A percentile compares a stretch with the other conserved stretches of the same genome.
These are phyloP conservation scores for Anagyrus pseudococci DNA, from an alignment of 2,888 invertebrate species.

Conservation along the genomic window DNA sequence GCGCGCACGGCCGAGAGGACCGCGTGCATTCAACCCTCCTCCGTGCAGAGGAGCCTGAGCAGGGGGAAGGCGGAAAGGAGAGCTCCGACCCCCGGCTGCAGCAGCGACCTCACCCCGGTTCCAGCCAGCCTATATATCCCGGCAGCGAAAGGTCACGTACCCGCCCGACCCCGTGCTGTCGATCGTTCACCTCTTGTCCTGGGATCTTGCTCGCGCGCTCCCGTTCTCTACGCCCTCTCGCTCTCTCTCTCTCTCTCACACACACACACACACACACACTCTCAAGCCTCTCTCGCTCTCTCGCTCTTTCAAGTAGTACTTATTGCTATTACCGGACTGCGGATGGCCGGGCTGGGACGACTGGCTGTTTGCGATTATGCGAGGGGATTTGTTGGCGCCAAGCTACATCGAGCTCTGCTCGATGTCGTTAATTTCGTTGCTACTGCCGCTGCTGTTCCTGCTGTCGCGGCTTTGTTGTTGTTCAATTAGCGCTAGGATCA, in stretches of 20 bases:
- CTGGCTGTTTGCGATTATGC: too few species aligned
- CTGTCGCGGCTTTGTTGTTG: too few species aligned
- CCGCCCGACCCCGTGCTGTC: slow-evolving; percentile 10
- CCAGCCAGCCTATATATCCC: slow-evolving; percentile 25
- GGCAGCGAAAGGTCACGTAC: slow-evolving; percentile 60
- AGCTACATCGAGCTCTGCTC: too few species aligned
- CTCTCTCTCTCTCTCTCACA: slow-evolving; percentile 4
- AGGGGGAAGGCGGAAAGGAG: slow-evolving; percentile 8
- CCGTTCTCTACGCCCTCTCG: not conserved
- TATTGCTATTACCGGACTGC: too few species aligned
- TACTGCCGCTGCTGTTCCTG: too few species aligned
- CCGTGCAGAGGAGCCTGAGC: not conserved
- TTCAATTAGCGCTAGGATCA: too few species aligned
- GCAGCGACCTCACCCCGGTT: slow-evolving; percentile 5
- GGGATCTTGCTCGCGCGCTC: slow-evolving; percentile 36
- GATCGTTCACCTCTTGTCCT: slow-evolving; percentile 47
- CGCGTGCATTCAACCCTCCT: slow-evolving; percentile 34
- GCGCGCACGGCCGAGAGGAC: not conserved
- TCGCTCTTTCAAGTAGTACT: not conserved
- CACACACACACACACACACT: not conserved
- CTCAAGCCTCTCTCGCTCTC: not conserved
- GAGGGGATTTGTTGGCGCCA: too few species aligned
- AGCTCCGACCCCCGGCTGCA: slow-evolving; percentile 26
- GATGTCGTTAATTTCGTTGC: too few species aligned
- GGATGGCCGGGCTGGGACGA: too few species aligned